phyloP scores from a whole-genome alignment of 2,888 invertebrate genomes.

The Rutpela maculata region DNA sequence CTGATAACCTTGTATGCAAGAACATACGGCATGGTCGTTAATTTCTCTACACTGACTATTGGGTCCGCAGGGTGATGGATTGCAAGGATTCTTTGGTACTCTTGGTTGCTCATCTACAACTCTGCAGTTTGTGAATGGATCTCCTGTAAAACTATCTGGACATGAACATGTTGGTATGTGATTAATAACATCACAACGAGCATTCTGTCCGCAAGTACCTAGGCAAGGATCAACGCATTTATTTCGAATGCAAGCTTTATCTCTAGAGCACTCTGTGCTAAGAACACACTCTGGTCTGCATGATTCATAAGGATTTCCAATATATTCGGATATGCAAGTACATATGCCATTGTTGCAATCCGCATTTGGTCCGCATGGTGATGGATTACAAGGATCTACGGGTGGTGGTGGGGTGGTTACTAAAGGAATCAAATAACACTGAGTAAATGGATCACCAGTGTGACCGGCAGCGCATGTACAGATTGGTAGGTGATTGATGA shows the following conservation, averaged over 20 bases:
- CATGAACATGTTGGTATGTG: slow-evolving; percentile 85
- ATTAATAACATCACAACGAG: slow-evolving; percentile 83
- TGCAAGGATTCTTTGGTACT: slow-evolving; percentile 71
- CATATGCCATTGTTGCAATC: slow-evolving; percentile 80
- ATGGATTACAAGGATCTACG: slow-evolving; percentile 80
- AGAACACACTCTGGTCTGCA: slow-evolving; percentile 84
- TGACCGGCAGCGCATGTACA: slow-evolving; percentile 85
- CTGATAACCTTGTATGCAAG: slow-evolving; percentile 75
- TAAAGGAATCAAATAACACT: slow-evolving; percentile 79
- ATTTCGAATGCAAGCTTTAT: slow-evolving; percentile 81
- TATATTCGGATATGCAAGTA: slow-evolving; percentile 78
- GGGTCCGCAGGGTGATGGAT: slow-evolving; percentile 76
- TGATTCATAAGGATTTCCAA: slow-evolving; percentile 82
- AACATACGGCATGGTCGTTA: slow-evolving; percentile 75
- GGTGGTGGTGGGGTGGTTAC: slow-evolving; percentile 70
- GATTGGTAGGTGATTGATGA: slow-evolving; percentile 87
- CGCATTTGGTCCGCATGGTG: slow-evolving; percentile 87
- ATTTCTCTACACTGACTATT: slow-evolving; percentile 76
- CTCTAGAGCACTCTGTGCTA: slow-evolving; percentile 80
- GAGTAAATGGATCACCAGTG: slow-evolving; percentile 88
- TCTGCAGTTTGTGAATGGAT: slow-evolving; percentile 71
- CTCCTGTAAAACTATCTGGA: slow-evolving; percentile 81
- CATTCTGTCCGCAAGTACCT: slow-evolving; percentile 82
- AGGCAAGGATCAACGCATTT: slow-evolving; percentile 84
- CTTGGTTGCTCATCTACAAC: slow-evolving; percentile 60